These are phyloP conservation scores for Chymomyza caudatula DNA, from an alignment of 2,888 invertebrate species.

Conservation along the genomic window DNA sequence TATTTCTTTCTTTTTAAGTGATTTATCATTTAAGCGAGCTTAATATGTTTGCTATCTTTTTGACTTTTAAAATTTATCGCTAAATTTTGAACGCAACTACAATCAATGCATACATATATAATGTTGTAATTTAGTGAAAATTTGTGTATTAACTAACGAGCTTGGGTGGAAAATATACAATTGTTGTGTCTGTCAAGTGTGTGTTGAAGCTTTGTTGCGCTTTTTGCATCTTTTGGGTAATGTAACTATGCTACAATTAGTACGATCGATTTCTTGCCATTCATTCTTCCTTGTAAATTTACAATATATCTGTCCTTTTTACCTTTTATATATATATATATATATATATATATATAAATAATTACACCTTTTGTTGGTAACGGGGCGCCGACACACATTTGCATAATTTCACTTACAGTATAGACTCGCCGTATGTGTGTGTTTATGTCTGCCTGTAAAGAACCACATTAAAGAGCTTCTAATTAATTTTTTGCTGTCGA, in stretches of 20 bases:
- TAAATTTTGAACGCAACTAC: slow-evolving; percentile 40
- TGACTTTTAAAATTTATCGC: slow-evolving; percentile 46
- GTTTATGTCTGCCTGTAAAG: not conserved
- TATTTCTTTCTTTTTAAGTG: not conserved
- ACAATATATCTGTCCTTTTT: not conserved
- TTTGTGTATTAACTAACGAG: slow-evolving; percentile 56
- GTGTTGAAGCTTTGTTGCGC: not conserved
- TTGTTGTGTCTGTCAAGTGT: slow-evolving; percentile 34
- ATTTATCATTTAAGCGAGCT: not conserved
- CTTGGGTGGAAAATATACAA: slow-evolving; percentile 67
- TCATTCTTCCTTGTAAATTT: slow-evolving; percentile 19
- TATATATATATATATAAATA: not conserved
- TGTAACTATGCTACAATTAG: slow-evolving; percentile 31
- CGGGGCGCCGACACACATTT: not conserved
- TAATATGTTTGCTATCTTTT: slow-evolving; percentile 33
- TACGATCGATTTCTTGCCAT: slow-evolving; percentile 18
- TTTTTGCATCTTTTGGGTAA: slow-evolving; percentile 26
- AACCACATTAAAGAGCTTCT: not conserved
- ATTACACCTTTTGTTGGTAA: not conserved
- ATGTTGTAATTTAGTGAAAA: slow-evolving; percentile 17
- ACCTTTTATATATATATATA: not conserved
- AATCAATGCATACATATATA: not conserved
- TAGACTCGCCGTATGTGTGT: not conserved
- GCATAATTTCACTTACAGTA: not conserved
- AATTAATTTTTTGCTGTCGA: slow-evolving; percentile 12